phyloP scores from a whole-genome alignment of 2,888 invertebrate genomes.

The Cryptocheilus praepositus region DNA sequence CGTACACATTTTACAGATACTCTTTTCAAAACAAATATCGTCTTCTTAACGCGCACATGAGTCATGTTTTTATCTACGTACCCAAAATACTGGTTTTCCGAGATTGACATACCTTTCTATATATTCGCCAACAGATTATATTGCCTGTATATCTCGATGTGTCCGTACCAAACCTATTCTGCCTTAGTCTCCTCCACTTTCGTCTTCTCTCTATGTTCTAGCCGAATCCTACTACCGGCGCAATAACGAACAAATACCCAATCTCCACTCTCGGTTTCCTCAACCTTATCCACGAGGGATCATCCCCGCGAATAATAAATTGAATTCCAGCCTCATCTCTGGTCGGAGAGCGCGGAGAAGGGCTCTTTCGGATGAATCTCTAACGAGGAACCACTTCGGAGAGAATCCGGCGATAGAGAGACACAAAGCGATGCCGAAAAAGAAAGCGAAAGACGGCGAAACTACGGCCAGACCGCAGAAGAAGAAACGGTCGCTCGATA shows the following conservation, averaged over 20 bases:
- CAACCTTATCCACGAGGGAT: conserved; percentile 37
- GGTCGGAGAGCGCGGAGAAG: conserved; percentile 23
- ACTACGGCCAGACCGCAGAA: neutral
- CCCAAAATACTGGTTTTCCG: too few species aligned
- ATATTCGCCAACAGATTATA: too few species aligned
- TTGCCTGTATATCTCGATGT: neutral
- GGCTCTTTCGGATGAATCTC: conserved; percentile 14
- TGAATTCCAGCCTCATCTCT: conserved; percentile 46
- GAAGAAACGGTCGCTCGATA: too few species aligned
- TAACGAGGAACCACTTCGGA: neutral
- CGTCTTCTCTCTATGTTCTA: neutral
- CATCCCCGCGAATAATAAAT: conserved; percentile 47
- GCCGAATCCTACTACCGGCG: neutral
- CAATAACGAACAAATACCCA: conserved; percentile 14
- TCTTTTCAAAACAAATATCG: too few species aligned
- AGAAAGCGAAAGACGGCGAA: neutral
- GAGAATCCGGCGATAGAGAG: neutral
- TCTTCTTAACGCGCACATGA: too few species aligned
- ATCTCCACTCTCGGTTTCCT: conserved; percentile 37
- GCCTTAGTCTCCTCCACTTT: neutral
- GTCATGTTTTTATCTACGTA: too few species aligned
- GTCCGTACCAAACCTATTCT: neutral
- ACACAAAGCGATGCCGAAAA: neutral
- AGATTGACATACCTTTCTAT: too few species aligned
- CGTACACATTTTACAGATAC: too few species aligned